Evolutionary conservation across 2,888 invertebrate species (phyloP).

Genomic region (Sympetrum striolatum): DNA sequence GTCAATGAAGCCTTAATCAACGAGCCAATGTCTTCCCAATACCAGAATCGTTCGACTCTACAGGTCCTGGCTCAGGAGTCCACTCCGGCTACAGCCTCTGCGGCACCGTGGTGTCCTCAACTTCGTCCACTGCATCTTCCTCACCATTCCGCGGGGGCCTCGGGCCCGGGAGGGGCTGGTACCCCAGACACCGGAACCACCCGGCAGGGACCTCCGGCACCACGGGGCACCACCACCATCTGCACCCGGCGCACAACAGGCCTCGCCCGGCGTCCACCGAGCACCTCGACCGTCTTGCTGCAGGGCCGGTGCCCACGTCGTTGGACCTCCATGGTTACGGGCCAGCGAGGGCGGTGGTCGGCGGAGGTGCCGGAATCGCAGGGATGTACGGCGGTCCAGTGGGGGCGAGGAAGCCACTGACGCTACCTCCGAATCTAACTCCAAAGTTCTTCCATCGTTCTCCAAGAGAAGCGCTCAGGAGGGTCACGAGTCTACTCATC

Average conservation of each 20-base stretch:
- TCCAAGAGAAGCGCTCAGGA: constrained; percentile 82
- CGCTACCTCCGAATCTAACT: constrained; percentile 86
- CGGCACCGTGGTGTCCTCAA: constrained; percentile 27
- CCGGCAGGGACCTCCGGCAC: constrained; percentile 57
- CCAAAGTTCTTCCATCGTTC: constrained; percentile 86
- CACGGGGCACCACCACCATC: constrained; percentile 61
- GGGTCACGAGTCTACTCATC: constrained; percentile 88
- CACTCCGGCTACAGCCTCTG: constrained; percentile 7
- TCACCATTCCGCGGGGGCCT: constrained; percentile 91
- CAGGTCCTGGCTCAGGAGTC: not conserved
- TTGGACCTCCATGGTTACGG: constrained; percentile 58
- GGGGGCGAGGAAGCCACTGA: constrained; percentile 76
- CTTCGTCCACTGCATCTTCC: constrained; percentile 62
- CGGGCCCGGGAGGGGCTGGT: constrained; percentile 54
- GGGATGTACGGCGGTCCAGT: constrained; percentile 57
- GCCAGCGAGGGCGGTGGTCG: constrained; percentile 54
- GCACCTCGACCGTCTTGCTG: constrained; percentile 78
- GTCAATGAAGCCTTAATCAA: no score
- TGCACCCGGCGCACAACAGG: constrained; percentile 57
- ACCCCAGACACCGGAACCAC: constrained; percentile 57
- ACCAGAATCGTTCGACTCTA: not conserved
- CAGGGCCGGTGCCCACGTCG: constrained; percentile 57
- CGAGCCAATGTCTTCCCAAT: no score
- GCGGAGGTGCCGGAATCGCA: constrained; percentile 40
- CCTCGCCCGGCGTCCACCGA: constrained; percentile 82